Percentiles rank a stretch among this genome's conserved stretches.
phyloP scores from a whole-genome alignment of 2,888 invertebrate species.

The Troglohyphantes excavatus region DNA sequence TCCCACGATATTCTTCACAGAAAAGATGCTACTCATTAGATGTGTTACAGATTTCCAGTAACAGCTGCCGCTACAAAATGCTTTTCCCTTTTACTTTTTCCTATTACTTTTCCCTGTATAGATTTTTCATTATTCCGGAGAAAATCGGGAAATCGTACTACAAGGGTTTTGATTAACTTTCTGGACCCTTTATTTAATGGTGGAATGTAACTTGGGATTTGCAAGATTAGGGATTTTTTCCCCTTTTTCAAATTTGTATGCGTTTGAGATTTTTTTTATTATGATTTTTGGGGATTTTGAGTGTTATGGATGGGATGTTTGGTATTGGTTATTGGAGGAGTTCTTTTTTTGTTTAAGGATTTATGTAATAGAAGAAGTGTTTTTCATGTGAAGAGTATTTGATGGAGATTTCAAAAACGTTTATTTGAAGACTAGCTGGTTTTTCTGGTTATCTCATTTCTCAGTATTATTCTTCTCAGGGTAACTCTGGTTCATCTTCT shows the following conservation, averaged over 20 bases:
- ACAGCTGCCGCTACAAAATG: constrained; percentile 36
- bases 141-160: background rate
- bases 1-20: background rate
- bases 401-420: too few relatives aligned
- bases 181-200: background rate
- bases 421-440: too few relatives aligned
- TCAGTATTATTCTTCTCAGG: too few relatives aligned
- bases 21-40: constrained; percentile 53
- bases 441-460: too few relatives aligned
- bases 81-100: too few relatives aligned
- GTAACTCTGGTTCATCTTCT: too few relatives aligned
- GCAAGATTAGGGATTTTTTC: background rate
- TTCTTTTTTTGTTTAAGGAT: background rate
- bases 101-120: constrained; percentile 46
- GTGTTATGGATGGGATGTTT: too few relatives aligned
- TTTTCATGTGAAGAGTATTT: too few relatives aligned
- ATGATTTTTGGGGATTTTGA: background rate
- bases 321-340: background rate
- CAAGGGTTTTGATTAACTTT: background rate
- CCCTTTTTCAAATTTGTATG: background rate
- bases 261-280: background rate
- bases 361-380: background rate
- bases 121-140: constrained; percentile 55
- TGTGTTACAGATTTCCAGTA: constrained; percentile 28
- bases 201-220: background rate